These are phyloP conservation scores for Goniozus legneri DNA, from an alignment of 1,140 invertebrate species.

Conservation along the genomic window DNA sequence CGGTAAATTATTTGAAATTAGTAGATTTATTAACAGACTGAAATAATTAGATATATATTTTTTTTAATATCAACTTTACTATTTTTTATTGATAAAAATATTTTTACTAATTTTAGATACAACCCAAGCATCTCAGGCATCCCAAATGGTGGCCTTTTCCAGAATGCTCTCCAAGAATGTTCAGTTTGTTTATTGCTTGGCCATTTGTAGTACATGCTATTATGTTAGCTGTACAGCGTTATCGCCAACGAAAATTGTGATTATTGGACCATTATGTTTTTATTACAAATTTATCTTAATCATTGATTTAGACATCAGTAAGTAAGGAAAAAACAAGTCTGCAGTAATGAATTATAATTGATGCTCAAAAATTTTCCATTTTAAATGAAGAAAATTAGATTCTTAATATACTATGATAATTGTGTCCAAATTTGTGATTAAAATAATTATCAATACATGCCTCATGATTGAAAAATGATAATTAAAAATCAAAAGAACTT, in stretches of 20 bases:
- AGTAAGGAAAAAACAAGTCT: too few species aligned
- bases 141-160: conserved; percentile 57
- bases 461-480: too few species aligned
- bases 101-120: conserved; percentile 24
- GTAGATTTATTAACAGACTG: conserved; percentile 7
- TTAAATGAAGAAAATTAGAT: too few species aligned
- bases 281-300: too few species aligned
- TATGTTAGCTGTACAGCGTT: conserved; percentile 37
- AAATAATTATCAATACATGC: too few species aligned
- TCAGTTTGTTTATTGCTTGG: conserved; percentile 59
- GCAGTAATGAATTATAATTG: too few species aligned
- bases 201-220: conserved; percentile 57
- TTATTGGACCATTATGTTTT: conserved; percentile 24
- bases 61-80: conserved; percentile 12
- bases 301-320: too few species aligned
- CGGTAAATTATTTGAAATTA: conserved; percentile 10
- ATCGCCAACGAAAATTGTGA: conserved; percentile 45
- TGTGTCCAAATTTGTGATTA: too few species aligned
- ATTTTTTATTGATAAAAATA: not conserved
- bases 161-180: conserved; percentile 56
- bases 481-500: too few species aligned
- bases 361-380: too few species aligned
- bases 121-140: conserved; percentile 20
- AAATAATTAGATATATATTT: conserved; percentile 29
- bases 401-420: too few species aligned